Conservation (phyloP, 2,797 vertebrate genomes). For the Rhinoraja longicauda region DNA sequence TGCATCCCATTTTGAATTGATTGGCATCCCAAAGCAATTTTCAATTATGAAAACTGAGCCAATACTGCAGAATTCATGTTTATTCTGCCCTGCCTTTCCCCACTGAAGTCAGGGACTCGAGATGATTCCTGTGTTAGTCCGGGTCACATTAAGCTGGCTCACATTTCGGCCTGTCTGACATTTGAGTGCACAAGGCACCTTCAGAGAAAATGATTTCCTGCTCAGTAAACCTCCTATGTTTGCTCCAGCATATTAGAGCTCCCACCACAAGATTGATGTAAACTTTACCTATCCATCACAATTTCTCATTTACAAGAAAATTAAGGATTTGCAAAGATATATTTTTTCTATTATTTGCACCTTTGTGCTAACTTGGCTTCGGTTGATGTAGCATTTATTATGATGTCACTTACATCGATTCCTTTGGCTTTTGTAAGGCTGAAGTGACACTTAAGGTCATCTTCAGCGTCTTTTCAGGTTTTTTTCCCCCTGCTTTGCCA, state of each 20-base stretch:
- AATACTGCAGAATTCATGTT: background rate
- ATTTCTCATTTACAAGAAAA: background rate
- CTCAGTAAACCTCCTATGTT: background rate
- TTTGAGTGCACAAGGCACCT: background rate
- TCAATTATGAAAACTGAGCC: background rate
- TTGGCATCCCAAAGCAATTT: background rate
- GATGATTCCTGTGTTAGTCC: background rate
- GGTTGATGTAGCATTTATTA: background rate
- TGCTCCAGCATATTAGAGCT: too few relatives aligned
- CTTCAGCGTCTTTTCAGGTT: background rate
- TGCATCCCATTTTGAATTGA: background rate
- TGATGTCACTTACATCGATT: background rate
- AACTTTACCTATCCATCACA: too few relatives aligned
- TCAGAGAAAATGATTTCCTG: background rate
- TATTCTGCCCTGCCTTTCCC: background rate
- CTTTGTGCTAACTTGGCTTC: background rate
- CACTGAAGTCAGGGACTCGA: background rate
- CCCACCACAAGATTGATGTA: background rate
- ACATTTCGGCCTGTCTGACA: background rate
- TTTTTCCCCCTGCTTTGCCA: background rate
- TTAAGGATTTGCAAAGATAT: background rate
- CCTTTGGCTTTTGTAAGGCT: background rate
- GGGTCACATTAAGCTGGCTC: background rate
- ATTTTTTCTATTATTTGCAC: background rate
- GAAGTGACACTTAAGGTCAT: background rate